phyloP scores from a whole-genome alignment of 2,113 vertebrate species.

The Campylomormyrus numenius region DNA sequence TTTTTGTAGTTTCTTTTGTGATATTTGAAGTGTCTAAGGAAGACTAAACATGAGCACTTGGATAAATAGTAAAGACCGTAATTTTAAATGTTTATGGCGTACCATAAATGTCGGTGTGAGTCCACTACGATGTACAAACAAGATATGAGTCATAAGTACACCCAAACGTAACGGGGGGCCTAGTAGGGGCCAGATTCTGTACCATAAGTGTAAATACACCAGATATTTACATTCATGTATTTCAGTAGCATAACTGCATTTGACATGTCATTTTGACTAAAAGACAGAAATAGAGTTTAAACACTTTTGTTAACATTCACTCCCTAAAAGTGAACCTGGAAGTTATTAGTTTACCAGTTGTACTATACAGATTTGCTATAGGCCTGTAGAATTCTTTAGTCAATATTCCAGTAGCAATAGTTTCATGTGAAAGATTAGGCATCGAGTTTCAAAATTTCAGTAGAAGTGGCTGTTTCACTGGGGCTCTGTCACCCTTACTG shows the following conservation, averaged over 20 bases:
- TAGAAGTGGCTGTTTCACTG: background rate
- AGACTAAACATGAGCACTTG: background rate
- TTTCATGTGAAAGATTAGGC: background rate
- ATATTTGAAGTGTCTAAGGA: background rate
- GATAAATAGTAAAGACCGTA: background rate
- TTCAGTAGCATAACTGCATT: background rate
- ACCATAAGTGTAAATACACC: background rate
- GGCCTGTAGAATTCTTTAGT: background rate
- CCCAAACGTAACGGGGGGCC: background rate
- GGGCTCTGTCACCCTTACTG: background rate
- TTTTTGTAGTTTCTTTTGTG: background rate
- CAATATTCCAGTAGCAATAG: background rate
- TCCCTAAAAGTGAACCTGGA: background rate
- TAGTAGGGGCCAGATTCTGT: background rate
- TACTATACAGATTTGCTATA: background rate
- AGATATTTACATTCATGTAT: background rate
- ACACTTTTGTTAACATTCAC: background rate
- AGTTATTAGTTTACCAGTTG: background rate
- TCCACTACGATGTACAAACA: background rate
- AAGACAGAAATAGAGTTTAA: background rate
- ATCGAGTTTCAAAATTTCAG: background rate
- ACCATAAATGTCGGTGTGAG: background rate
- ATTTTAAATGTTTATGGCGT: background rate
- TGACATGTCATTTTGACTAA: background rate
- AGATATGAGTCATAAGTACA: background rate